Percentiles rank a stretch among this genome's conserved stretches.
Conservation (phyloP, 64 coral and sea anemone genomes). For the Montipora foliosa region DNA sequence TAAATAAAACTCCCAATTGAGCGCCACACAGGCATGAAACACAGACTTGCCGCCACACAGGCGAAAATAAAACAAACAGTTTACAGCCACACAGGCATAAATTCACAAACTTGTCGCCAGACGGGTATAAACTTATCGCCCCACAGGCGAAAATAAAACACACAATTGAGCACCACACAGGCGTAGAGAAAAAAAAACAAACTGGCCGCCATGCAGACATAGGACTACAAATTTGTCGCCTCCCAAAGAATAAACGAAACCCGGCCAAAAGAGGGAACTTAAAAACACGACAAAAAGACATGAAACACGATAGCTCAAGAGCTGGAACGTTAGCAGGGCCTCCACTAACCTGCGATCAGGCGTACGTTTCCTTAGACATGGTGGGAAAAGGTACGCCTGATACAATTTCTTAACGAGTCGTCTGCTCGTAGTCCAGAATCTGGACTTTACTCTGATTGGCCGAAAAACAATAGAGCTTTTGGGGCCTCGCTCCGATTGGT, state of each 20-base stretch:
- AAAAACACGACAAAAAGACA: background rate
- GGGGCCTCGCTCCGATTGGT: too few relatives aligned
- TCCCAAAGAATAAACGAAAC: background rate
- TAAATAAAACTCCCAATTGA: background rate
- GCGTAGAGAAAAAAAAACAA: too few relatives aligned
- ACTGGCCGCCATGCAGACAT: too few relatives aligned
- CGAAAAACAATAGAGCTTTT: too few relatives aligned
- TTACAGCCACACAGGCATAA: background rate
- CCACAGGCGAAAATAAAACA: too few relatives aligned
- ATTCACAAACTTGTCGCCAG: background rate
- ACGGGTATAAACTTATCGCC: background rate
- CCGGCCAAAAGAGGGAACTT: background rate
- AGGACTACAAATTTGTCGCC: too few relatives aligned
- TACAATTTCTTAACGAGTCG: background rate
- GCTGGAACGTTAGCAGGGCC: background rate
- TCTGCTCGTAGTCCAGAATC: background rate
- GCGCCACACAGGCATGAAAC: background rate
- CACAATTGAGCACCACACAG: too few relatives aligned
- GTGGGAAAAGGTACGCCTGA: too few relatives aligned
- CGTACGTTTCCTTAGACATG: too few relatives aligned
- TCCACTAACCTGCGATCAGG: background rate
- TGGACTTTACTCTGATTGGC: too few relatives aligned
- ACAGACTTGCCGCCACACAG: background rate
- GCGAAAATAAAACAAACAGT: too few relatives aligned
- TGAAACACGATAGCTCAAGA: background rate